phyloP scores from a whole-genome alignment of 2,888 invertebrate genomes.

The Prionchulus punctatus region DNA sequence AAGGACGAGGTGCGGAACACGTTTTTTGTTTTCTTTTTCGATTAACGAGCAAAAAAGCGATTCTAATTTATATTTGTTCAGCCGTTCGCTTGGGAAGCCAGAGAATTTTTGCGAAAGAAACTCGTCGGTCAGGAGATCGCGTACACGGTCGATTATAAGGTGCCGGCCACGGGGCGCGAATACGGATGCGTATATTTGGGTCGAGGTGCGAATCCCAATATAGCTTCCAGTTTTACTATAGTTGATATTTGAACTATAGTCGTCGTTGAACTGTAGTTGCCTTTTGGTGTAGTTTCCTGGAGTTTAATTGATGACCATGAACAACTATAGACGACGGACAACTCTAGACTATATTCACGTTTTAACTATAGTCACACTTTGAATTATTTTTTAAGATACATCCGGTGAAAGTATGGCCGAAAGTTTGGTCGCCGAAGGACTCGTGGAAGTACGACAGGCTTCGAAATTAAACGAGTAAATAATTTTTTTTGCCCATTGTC shows the following conservation, averaged over 20 bases:
- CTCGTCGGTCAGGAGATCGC: constrained; percentile 74
- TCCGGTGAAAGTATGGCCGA: constrained; percentile 76
- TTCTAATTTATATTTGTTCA: constrained; percentile 39
- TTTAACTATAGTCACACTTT: too few relatives aligned
- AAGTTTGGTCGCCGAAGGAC: constrained; percentile 67
- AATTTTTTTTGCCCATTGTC: not conserved
- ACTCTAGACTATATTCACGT: too few relatives aligned
- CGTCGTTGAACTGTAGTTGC: not conserved
- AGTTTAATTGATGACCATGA: too few relatives aligned
- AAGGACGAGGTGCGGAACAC: constrained; percentile 34
- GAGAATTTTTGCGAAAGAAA: constrained; percentile 80
- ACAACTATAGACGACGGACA: too few relatives aligned
- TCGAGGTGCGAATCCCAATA: constrained; percentile 55
- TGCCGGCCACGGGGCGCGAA: constrained; percentile 58
- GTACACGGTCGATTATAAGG: constrained; percentile 60
- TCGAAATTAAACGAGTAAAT: not conserved
- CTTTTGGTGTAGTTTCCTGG: not conserved
- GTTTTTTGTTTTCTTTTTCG: constrained; percentile 4
- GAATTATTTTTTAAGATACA: constrained; percentile 41
- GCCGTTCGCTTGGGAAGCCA: constrained; percentile 91
- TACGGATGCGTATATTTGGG: constrained; percentile 74
- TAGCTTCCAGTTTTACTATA: too few relatives aligned
- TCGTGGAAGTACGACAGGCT: constrained; percentile 52
- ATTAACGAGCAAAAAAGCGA: not conserved
- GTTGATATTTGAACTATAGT: constrained; percentile 6